Conservation (phyloP, 2,888 invertebrate species). For the Ophioninae sp. region DNA sequence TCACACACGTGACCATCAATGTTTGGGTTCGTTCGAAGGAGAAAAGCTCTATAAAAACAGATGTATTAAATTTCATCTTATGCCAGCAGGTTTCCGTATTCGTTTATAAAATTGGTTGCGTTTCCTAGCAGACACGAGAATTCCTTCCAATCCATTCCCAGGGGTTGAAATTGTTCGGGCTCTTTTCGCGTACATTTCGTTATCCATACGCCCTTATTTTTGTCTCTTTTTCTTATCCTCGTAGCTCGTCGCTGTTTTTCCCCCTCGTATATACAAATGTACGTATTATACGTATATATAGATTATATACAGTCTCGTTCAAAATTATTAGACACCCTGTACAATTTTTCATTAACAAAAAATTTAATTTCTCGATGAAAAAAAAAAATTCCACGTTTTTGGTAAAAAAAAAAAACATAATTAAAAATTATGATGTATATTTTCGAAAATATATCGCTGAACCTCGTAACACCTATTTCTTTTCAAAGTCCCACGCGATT, state of each 20-base stretch:
- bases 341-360: not conserved
- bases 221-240: constrained; percentile 1
- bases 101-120: constrained; percentile 52
- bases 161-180: constrained; percentile 27
- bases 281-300: too few relatives aligned
- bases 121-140: constrained; percentile 18
- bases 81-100: constrained; percentile 38
- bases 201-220: constrained; percentile 7
- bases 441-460: too few relatives aligned
- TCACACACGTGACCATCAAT: not conserved
- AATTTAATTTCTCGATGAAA: too few relatives aligned
- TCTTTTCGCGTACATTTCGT: constrained; percentile 6
- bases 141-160: constrained; percentile 35
- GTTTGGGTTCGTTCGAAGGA: not conserved
- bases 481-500: too few relatives aligned
- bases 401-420: too few relatives aligned
- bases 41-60: not conserved
- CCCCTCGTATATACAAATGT: not conserved
- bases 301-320: too few relatives aligned
- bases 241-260: constrained; percentile 33
- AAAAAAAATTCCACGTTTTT: too few relatives aligned
- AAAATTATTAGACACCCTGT: not conserved
- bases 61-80: not conserved
- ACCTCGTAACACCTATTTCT: too few relatives aligned
- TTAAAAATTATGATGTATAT: too few relatives aligned